Conservation (phyloP, 2,888 invertebrate species). For the Gonocerus acuteangulatus region DNA sequence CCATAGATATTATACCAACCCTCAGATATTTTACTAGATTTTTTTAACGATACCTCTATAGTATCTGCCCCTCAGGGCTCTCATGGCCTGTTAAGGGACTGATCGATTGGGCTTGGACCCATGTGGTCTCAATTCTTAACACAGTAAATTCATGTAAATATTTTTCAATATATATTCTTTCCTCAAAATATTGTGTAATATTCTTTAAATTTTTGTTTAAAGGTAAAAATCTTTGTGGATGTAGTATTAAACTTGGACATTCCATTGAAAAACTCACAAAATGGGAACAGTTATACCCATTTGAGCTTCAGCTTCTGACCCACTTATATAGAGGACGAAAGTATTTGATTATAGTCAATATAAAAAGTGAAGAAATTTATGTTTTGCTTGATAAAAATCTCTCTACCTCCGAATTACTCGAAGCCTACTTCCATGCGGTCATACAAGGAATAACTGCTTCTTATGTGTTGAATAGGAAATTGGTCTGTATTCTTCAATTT, state of each 20-base stretch:
- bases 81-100: too few species aligned
- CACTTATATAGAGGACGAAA: constrained; percentile 47
- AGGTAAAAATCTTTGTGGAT: constrained; percentile 56
- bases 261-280: constrained; percentile 47
- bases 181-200: too few species aligned
- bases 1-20: too few species aligned
- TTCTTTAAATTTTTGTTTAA: constrained; percentile 43
- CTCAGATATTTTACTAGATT: too few species aligned
- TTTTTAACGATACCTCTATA: too few species aligned
- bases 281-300: constrained; percentile 38
- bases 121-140: too few species aligned
- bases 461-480: constrained; percentile 5
- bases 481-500: background rate
- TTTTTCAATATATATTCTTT: too few species aligned
- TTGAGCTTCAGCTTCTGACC: constrained; percentile 45
- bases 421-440: constrained; percentile 58
- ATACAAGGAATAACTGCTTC: constrained; percentile 32
- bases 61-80: too few species aligned
- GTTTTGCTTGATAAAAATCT: constrained; percentile 52
- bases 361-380: constrained; percentile 47
- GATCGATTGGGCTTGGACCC: too few species aligned
- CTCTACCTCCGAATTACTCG: constrained; percentile 51
- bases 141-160: too few species aligned
- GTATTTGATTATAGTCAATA: constrained; percentile 52
- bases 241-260: constrained; percentile 53